Evolutionary conservation across 2,888 invertebrate genomes (phyloP), one percentile per base, ranked within the genome.

Genomic region (Andrena camellia): DNA sequence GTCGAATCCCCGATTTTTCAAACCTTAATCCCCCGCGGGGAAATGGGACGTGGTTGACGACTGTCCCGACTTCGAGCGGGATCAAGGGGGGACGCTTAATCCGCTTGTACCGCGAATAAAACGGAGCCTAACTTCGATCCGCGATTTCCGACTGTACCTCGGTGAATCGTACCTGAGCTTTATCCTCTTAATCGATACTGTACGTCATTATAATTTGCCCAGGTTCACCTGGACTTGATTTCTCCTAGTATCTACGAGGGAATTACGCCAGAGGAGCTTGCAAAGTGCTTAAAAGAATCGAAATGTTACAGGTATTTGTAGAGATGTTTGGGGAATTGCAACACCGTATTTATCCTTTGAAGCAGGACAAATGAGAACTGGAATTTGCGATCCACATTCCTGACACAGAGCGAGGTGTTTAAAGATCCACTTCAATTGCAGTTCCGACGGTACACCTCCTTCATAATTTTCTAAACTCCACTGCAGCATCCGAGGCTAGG

Each of bases 1-100:
- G 71, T 82, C 74, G 78, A 73, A 68, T 81, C 23, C 17, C 10
- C 67, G 68, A 81, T 68, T 80, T 75, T 80, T 71, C 59, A 26
- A 35, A 23, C 54, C 57, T 23, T 80, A 80, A 80, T 73, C 82
- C 79, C 59, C 69, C 59, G 52, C 64, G 66, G 50, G 68, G 66
- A 64, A 81, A 72, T 78, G 72, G 71, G 35, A 81, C 72, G 62
- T 59, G 68, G 42, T 29, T 42, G 72, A 67, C 77, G 70, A 70
- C 3, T 52, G 7, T n/a, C 10, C 7, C 57, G 42, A 29, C 59
- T 63, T 76, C 69, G n/a, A 75, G 54, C 63, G 4, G 68, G 59
- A 59, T 69, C 76, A 33, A 42, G 48, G 17, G n/a, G 31, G 33
- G 42, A 17, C 42, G 1, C 48, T 62, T 63, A 67, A 80, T 78